Conservation (phyloP, 30 jellyfish, hydroid and myxozoan species). For the Morbakka virulenta region DNA sequence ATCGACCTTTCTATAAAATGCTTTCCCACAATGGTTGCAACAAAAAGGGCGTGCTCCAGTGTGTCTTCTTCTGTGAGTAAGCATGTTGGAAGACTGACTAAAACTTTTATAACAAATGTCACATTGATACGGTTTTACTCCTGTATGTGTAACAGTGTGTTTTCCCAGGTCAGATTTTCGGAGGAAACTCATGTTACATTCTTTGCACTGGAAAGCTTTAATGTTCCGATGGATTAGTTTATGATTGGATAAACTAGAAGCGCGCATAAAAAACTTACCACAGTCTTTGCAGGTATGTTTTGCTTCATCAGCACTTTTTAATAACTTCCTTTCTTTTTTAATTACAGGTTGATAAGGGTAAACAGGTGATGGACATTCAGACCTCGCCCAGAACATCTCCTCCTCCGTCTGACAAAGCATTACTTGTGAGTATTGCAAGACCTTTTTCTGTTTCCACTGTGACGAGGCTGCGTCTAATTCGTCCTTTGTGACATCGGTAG, state of each 20-base stretch:
- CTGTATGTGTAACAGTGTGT: conserved; percentile 72
- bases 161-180: conserved; percentile 79
- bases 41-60: conserved; percentile 76
- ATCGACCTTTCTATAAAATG: conserved; percentile 79
- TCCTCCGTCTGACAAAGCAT: no score
- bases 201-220: conserved; percentile 67
- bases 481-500: not conserved
- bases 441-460: not conserved
- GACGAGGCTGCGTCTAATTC: not conserved
- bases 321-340: not conserved
- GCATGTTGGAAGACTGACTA: conserved; percentile 86
- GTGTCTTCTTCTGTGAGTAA: conserved; percentile 82
- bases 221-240: conserved; percentile 62
- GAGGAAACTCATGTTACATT: conserved; percentile 64
- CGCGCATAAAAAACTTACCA: conserved; percentile 64
- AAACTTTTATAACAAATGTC: conserved; percentile 54
- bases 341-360: not conserved
- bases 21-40: conserved; percentile 62
- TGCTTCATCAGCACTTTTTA: not conserved
- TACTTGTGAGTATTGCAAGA: not conserved
- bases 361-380: not conserved
- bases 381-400: not conserved
- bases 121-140: conserved; percentile 65
- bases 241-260: conserved; percentile 74
- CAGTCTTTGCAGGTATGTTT: conserved; percentile 63